Conservation (phyloP, 1,140 invertebrate species). For the Drosophila littoralis region DNA sequence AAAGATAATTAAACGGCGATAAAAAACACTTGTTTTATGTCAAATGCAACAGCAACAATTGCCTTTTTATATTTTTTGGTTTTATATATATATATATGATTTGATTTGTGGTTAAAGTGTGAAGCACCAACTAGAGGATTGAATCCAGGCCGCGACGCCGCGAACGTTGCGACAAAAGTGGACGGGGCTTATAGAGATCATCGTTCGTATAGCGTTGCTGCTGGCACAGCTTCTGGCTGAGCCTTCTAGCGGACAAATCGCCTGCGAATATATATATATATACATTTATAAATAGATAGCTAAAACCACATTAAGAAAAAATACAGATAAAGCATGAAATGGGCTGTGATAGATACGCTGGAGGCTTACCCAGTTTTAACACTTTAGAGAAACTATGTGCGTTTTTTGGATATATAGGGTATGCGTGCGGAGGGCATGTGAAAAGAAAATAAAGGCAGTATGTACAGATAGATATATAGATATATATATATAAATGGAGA, state of each 20-base stretch:
- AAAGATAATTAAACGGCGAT: conserved; percentile 8
- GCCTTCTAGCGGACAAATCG: conserved; percentile 42
- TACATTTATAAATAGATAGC: background rate
- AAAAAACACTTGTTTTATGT: conserved; percentile 42
- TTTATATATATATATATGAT: conserved; percentile 27
- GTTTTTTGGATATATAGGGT: conserved; percentile 9
- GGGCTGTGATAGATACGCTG: background rate
- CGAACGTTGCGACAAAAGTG: conserved; percentile 84
- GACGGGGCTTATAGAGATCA: conserved; percentile 89
- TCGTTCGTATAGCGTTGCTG: conserved; percentile 88
- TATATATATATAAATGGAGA: conserved; percentile 1
- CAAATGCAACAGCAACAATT: conserved; percentile 74
- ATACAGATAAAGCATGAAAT: background rate
- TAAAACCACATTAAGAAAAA: background rate
- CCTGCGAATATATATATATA: conserved; percentile 31
- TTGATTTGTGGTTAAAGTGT: conserved; percentile 7
- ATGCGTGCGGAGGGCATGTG: conserved; percentile 61
- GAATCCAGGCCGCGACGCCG: conserved; percentile 75
- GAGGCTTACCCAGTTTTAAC: conserved; percentile 14
- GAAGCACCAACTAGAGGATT: conserved; percentile 51
- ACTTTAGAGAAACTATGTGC: conserved; percentile 19
- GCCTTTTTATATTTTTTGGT: conserved; percentile 50
- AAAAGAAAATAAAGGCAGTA: conserved; percentile 49
- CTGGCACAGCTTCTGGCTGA: conserved; percentile 70
- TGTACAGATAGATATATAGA: conserved; percentile 7